phyloP scores from a whole-genome alignment of 2,113 vertebrate species.

The Charadrius vociferus region DNA sequence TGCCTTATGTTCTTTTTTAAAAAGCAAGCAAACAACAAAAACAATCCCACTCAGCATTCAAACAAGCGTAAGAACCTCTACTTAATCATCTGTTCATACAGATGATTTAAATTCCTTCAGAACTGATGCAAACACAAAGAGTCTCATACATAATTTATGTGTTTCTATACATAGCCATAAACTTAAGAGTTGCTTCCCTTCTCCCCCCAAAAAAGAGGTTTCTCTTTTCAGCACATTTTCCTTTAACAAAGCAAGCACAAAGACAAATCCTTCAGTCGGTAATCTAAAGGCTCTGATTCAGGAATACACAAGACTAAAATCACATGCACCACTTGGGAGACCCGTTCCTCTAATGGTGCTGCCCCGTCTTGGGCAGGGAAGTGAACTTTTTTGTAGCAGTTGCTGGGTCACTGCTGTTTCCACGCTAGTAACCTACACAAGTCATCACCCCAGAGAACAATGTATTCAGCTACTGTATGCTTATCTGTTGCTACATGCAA shows the following conservation, averaged over 20 bases:
- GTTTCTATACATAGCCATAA: not conserved
- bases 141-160: not conserved
- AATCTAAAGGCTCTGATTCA: not conserved
- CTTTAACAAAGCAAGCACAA: not conserved
- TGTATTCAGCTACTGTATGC: too few species aligned
- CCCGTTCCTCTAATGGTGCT: not conserved
- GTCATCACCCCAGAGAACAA: not conserved
- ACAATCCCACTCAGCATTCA: not conserved
- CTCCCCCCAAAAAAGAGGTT: rapidly evolving
- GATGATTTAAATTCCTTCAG: not conserved
- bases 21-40: not conserved
- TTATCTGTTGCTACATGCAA: not conserved
- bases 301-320: not conserved
- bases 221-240: not conserved
- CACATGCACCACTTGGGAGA: not conserved
- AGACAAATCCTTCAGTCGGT: rapidly evolving
- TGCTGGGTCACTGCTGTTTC: not conserved
- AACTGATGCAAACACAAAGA: not conserved
- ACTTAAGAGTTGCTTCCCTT: not conserved
- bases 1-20: not conserved
- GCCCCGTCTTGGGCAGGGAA: not conserved
- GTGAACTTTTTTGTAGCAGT: not conserved
- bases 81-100: not conserved
- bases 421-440: not conserved
- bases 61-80: rapidly evolving